Conservation (phyloP, 2,888 invertebrate species). For the Synergus itoensis region DNA sequence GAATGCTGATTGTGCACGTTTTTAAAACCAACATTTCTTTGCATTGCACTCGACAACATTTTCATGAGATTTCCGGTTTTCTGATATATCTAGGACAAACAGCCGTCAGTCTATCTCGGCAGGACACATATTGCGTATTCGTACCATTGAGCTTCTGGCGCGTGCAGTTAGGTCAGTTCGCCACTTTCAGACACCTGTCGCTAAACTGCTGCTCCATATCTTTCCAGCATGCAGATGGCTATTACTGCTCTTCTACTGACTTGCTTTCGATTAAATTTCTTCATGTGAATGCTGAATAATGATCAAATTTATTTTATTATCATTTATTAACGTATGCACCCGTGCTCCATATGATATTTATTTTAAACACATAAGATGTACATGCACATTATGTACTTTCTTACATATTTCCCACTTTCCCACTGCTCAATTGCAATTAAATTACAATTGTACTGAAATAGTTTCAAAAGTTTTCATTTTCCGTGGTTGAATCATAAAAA, state of each 20-base stretch:
- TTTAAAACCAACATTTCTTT: background rate
- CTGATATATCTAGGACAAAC: conserved; percentile 23
- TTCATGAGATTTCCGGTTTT: conserved; percentile 12
- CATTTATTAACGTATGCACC: background rate
- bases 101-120: conserved; percentile 12
- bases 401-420: too few species aligned
- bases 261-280: conserved; percentile 10
- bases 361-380: too few species aligned
- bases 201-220: conserved; percentile 35
- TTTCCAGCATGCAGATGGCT: conserved; percentile 27
- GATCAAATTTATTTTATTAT: background rate
- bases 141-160: conserved; percentile 6
- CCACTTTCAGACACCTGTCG: conserved; percentile 30
- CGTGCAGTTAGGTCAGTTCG: conserved; percentile 22
- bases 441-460: too few species aligned
- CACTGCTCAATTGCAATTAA: too few species aligned
- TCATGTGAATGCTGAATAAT: background rate
- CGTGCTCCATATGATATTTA: too few species aligned
- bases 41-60: background rate
- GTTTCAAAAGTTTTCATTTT: too few species aligned
- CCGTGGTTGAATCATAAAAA: too few species aligned
- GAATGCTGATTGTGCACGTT: background rate
- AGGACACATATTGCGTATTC: conserved; percentile 29
- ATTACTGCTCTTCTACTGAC: background rate
- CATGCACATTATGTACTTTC: too few species aligned